These are phyloP conservation scores for Lepilemur septentrionalis DNA, from an alignment of 2,797 vertebrate species.

Conservation along the genomic window DNA sequence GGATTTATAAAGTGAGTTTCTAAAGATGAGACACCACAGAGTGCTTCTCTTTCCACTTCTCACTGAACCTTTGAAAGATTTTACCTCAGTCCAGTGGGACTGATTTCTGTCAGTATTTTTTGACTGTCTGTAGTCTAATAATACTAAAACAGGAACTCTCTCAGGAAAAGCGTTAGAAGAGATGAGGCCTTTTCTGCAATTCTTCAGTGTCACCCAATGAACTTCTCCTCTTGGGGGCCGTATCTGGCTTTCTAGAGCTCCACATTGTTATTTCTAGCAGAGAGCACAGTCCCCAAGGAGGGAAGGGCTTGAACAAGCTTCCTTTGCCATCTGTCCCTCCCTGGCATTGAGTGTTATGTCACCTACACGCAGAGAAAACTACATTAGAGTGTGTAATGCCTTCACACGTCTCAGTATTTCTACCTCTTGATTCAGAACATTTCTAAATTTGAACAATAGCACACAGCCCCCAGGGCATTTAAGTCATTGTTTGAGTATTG, in stretches of 20 bases:
- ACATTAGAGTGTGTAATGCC: neutral
- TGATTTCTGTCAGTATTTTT: neutral
- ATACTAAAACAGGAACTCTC: neutral
- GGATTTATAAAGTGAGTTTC: conserved; percentile 44
- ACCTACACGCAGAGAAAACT: neutral
- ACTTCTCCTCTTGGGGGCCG: neutral
- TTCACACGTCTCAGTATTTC: neutral
- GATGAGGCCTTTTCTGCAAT: neutral
- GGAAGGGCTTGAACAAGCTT: neutral
- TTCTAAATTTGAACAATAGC: neutral
- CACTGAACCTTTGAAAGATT: neutral
- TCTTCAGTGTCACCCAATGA: neutral
- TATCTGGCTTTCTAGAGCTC: neutral
- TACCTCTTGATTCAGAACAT: neutral
- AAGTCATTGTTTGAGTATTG: neutral
- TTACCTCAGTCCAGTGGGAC: neutral
- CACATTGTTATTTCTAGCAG: conserved; percentile 40
- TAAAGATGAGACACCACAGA: conserved; percentile 8
- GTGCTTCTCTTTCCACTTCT: neutral
- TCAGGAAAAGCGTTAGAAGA: conserved; percentile 24
- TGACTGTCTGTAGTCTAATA: neutral
- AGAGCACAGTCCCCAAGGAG: neutral
- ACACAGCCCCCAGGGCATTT: neutral
- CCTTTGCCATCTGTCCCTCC: conserved; percentile 37
- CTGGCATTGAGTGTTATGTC: neutral